phyloP scores from a whole-genome alignment of 1,140 invertebrate genomes.

The Magallana gigas region DNA sequence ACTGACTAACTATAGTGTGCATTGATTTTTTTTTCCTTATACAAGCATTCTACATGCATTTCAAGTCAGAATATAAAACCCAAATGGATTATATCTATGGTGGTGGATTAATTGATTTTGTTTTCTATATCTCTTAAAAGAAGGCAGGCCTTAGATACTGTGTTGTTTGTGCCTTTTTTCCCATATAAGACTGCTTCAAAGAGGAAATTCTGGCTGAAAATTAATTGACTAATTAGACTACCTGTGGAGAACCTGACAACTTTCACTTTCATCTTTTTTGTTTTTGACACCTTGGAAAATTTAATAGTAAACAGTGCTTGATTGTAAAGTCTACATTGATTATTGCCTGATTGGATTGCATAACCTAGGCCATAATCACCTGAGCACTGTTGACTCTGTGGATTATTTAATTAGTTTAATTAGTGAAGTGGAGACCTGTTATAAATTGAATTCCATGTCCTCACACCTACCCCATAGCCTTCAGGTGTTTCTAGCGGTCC shows the following conservation, averaged over 20 bases:
- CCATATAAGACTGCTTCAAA: neutral
- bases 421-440: neutral
- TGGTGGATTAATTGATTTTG: slow-evolving; percentile 23
- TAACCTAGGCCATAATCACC: neutral
- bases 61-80: neutral
- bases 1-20: neutral
- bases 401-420: slow-evolving; percentile 1
- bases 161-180: neutral
- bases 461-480: neutral
- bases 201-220: neutral
- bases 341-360: neutral
- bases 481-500: neutral
- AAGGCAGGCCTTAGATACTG: neutral
- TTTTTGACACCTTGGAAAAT: neutral
- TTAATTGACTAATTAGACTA: neutral
- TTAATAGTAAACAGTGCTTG: neutral
- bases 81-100: neutral
- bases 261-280: neutral
- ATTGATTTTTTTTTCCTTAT: slow-evolving; percentile 8
- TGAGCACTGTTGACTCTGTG: slow-evolving; percentile 14
- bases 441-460: neutral
- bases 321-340: neutral
- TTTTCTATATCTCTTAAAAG: neutral
- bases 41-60: neutral
- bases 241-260: neutral